Evolutionary conservation across 2,888 invertebrate species (phyloP).

Genomic region (Diabrotica balteata): DNA sequence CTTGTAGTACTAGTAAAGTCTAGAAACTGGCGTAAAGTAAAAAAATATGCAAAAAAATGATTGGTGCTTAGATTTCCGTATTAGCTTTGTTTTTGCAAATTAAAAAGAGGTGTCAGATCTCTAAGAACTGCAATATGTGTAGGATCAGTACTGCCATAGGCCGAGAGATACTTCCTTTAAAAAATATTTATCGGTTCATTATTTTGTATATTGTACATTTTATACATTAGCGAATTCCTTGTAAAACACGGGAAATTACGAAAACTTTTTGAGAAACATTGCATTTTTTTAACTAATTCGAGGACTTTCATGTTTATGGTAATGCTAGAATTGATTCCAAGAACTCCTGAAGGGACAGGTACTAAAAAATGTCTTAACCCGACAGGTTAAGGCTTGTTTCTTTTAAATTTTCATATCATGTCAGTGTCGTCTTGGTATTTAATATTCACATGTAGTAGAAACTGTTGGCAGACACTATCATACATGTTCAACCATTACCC

Average conservation of each 20-base stretch:
- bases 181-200: conserved; percentile 28
- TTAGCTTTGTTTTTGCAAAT: conserved; percentile 21
- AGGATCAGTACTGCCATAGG: conserved; percentile 51
- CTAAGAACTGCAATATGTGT: conserved; percentile 46
- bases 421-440: too few relatives aligned
- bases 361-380: too few relatives aligned
- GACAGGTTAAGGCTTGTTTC: too few relatives aligned
- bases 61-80: conserved; percentile 23
- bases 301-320: too few relatives aligned
- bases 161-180: conserved; percentile 39
- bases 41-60: conserved; percentile 11
- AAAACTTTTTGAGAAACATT: neutral
- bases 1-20: neutral
- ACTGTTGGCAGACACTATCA: too few relatives aligned
- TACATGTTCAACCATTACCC: too few relatives aligned
- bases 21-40: conserved; percentile 11
- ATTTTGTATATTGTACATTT: conserved; percentile 44
- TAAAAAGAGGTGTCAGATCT: conserved; percentile 42
- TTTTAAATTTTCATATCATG: too few relatives aligned
- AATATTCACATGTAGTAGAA: too few relatives aligned
- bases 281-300: too few relatives aligned
- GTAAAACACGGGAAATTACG: conserved; percentile 3
- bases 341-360: too few relatives aligned
- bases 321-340: too few relatives aligned
- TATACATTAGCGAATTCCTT: conserved; percentile 29